phyloP scores from a whole-genome alignment of 2,888 invertebrate species.

The Agonopterix subpropinquella region DNA sequence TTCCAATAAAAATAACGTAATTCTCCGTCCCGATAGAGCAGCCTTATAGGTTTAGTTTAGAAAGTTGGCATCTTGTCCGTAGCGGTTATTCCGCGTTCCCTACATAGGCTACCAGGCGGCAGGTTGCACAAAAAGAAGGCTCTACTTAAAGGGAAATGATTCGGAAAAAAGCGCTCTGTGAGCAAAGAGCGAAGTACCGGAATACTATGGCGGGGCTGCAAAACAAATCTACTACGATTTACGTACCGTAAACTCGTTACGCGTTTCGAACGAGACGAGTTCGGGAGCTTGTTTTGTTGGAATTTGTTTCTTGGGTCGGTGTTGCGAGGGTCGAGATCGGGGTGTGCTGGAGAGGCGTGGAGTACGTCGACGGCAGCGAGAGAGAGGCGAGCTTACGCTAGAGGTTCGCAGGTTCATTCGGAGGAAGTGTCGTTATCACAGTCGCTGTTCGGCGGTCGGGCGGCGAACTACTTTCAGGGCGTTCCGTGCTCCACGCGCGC shows the following conservation, averaged over 20 bases:
- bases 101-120: slow-evolving; percentile 53
- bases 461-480: slow-evolving; percentile 49
- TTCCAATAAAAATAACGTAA: slow-evolving; percentile 66
- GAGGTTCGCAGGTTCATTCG: slow-evolving; percentile 64
- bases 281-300: slow-evolving; percentile 31
- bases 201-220: slow-evolving; percentile 59
- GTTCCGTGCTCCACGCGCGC: slow-evolving; percentile 26
- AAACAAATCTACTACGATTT: slow-evolving; percentile 72
- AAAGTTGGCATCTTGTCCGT: slow-evolving; percentile 72
- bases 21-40: slow-evolving; percentile 52
- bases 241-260: slow-evolving; percentile 74
- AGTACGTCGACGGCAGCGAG: slow-evolving; percentile 46
- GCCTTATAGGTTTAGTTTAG: slow-evolving; percentile 69
- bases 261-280: slow-evolving; percentile 56
- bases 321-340: slow-evolving; percentile 23
- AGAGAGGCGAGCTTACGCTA: slow-evolving; percentile 60
- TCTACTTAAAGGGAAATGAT: slow-evolving; percentile 57
- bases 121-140: slow-evolving; percentile 60
- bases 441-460: slow-evolving; percentile 69
- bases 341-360: slow-evolving; percentile 12
- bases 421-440: slow-evolving; percentile 69
- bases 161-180: slow-evolving; percentile 61
- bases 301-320: slow-evolving; percentile 45
- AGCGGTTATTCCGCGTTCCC: slow-evolving; percentile 65
- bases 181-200: slow-evolving; percentile 54